phyloP scores from a whole-genome alignment of 2,888 invertebrate genomes.

The Encarsia formosa region DNA sequence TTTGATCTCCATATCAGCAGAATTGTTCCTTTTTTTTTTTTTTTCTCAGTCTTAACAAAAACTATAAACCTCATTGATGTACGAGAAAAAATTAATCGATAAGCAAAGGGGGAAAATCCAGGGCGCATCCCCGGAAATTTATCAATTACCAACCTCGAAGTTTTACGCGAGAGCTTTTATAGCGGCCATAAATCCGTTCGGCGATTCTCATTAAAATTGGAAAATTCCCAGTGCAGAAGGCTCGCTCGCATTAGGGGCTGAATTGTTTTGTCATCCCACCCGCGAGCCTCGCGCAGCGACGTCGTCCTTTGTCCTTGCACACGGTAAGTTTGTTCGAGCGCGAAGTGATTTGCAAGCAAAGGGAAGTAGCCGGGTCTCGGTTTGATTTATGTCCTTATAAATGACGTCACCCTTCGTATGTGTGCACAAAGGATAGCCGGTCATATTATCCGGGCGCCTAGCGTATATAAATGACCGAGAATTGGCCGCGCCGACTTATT shows the following conservation, averaged over 20 bases:
- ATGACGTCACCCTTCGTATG: constrained; percentile 46
- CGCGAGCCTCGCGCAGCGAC: background rate
- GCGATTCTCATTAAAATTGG: constrained; percentile 29
- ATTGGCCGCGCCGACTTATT: constrained; percentile 52
- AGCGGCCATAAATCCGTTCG: constrained; percentile 26
- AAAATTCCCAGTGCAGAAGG: constrained; percentile 26
- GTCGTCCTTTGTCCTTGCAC: background rate
- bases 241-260: constrained; percentile 21
- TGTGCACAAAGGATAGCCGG: constrained; percentile 50
- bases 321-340: constrained; percentile 15
- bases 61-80: too few species aligned
- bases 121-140: constrained; percentile 14
- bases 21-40: background rate
- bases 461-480: constrained; percentile 52
- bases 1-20: too few species aligned
- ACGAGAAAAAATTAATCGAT: too few species aligned
- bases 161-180: too few species aligned
- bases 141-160: constrained; percentile 21
- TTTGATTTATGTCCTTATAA: constrained; percentile 53
- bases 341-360: constrained; percentile 16
- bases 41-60: background rate
- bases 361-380: background rate
- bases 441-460: constrained; percentile 49
- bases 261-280: constrained; percentile 27
- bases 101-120: too few species aligned